Percentiles rank a stretch among this genome's conserved stretches.
Evolutionary conservation across 2,888 invertebrate genomes (phyloP).

Genomic region (Scaptomyza cyrtandrae): DNA sequence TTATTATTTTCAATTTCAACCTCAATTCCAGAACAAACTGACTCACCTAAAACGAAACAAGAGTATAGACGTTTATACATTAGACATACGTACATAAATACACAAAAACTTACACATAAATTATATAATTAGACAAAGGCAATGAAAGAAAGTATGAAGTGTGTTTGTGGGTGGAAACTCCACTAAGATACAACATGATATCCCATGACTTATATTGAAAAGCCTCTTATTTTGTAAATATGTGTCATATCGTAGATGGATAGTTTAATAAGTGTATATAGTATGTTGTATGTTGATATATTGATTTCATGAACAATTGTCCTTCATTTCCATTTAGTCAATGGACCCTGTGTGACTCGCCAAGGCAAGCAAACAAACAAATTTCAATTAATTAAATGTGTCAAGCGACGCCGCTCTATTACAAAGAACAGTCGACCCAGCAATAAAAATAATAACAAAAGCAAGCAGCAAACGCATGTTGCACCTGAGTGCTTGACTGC

Average conservation of each 20-base stretch:
- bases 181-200: neutral
- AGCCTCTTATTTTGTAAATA: neutral
- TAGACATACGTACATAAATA: constrained; percentile 34
- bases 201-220: neutral
- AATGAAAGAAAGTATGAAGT: constrained; percentile 10
- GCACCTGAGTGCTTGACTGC: constrained; percentile 49
- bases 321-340: constrained; percentile 8
- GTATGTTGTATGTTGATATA: neutral
- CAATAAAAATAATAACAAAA: constrained; percentile 12
- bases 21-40: constrained; percentile 85
- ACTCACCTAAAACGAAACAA: constrained; percentile 83
- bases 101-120: constrained; percentile 6
- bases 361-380: constrained; percentile 60
- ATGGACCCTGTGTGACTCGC: constrained; percentile 21
- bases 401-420: constrained; percentile 75
- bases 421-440: constrained; percentile 52
- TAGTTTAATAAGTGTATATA: constrained; percentile 1
- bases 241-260: constrained; percentile 1
- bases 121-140: constrained; percentile 27
- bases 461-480: constrained; percentile 37
- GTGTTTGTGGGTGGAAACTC: too few species aligned
- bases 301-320: neutral
- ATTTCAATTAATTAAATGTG: constrained; percentile 79
- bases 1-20: constrained; percentile 85
- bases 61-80: constrained; percentile 40